These are phyloP conservation scores for Scotopteryx bipunctaria DNA, from an alignment of 2,888 invertebrate species.

Conservation along the genomic window DNA sequence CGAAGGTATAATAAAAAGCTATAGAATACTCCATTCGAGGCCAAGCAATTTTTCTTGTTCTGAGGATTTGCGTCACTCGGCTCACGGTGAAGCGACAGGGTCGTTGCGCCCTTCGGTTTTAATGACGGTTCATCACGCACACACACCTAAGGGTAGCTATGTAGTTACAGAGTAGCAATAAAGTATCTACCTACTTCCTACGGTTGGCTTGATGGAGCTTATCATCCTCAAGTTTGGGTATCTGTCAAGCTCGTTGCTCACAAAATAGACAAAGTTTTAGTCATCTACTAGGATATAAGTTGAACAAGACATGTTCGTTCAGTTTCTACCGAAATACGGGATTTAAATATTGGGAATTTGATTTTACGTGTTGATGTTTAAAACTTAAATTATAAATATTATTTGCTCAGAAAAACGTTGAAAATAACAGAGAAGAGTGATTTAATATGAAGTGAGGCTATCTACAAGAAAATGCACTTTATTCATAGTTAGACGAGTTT, in stretches of 20 bases:
- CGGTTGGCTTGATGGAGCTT: slow-evolving; percentile 21
- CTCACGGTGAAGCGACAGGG: slow-evolving; percentile 41
- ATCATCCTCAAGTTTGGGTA: slow-evolving; percentile 35
- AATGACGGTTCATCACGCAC: slow-evolving; percentile 55
- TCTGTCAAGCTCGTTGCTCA: slow-evolving; percentile 31
- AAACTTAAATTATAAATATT: no score
- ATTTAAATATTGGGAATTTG: no score
- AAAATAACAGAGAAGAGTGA: no score
- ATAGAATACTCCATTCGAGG: slow-evolving; percentile 3
- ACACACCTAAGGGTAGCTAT: slow-evolving; percentile 19
- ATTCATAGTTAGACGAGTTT: neutral
- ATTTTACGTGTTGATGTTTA: no score
- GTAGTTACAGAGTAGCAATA: slow-evolving; percentile 20
- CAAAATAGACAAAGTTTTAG: slow-evolving; percentile 36
- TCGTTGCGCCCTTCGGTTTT: slow-evolving; percentile 50
- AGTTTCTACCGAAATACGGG: no score
- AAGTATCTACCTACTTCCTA: slow-evolving; percentile 9
- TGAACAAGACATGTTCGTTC: no score
- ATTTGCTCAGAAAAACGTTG: no score
- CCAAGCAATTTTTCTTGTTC: slow-evolving; percentile 18
- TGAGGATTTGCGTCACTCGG: slow-evolving; percentile 53
- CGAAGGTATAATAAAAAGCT: neutral
- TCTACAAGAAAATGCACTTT: neutral
- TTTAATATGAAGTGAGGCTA: neutral
- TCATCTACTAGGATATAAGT: slow-evolving; percentile 14